Evolutionary conservation across 2,797 vertebrate genomes (phyloP).

Genomic region (Platalea minor): DNA sequence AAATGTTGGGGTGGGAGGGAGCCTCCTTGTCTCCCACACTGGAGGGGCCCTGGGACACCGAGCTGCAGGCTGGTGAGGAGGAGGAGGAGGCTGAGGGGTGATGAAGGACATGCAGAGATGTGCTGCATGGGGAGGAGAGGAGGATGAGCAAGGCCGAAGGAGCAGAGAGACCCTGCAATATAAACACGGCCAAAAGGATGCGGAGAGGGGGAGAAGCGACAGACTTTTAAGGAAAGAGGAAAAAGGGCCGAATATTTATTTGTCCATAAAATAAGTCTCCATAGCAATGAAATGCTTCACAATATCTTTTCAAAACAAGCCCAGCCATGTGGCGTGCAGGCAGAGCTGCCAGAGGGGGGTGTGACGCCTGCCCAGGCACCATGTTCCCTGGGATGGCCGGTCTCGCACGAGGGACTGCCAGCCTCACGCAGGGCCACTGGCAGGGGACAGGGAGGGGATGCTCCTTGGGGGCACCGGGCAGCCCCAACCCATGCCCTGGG

Average conservation of each 20-base stretch:
- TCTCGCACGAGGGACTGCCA: background rate
- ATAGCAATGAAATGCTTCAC: conserved; percentile 17
- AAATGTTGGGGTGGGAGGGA: background rate
- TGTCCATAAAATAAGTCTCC: conserved; percentile 18
- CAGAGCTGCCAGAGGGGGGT: background rate
- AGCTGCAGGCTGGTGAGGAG: background rate
- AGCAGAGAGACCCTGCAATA: background rate
- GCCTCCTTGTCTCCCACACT: background rate
- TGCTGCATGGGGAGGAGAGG: background rate
- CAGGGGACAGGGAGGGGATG: background rate
- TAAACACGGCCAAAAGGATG: background rate
- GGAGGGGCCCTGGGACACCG: background rate
- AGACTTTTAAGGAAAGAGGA: background rate
- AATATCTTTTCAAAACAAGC: background rate
- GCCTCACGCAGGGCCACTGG: rapidly evolving
- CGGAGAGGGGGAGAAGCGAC: rapidly evolving
- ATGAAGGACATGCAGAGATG: background rate
- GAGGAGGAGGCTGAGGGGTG: background rate
- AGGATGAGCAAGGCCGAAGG: background rate
- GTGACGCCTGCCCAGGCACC: rapidly evolving
- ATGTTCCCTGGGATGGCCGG: rapidly evolving
- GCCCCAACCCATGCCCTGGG: too few relatives aligned
- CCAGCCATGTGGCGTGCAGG: rapidly evolving
- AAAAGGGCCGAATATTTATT: conserved; percentile 42
- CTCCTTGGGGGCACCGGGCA: rapidly evolving